These are phyloP conservation scores for Rhineura floridana DNA, from an alignment of 2,113 vertebrate species.

Conservation along the genomic window DNA sequence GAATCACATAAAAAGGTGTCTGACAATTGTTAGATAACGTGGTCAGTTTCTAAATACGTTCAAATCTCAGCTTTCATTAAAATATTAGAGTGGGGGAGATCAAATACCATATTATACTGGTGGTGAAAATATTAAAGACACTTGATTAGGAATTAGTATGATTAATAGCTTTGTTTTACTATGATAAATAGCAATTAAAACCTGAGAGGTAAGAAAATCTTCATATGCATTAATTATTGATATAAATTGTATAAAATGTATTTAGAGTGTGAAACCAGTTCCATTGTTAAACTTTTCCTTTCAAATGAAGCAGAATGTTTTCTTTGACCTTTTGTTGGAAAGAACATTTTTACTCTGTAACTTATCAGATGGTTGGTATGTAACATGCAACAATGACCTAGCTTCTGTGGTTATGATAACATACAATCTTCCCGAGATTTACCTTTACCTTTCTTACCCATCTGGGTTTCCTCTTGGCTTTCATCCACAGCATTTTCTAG, in stretches of 20 bases:
- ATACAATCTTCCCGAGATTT: slow-evolving; percentile 89
- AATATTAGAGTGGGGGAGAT: not conserved
- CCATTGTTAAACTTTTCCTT: not conserved
- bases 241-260: not conserved
- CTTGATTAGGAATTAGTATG: not conserved
- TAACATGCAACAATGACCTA: not conserved
- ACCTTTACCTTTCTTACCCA: slow-evolving; percentile 76
- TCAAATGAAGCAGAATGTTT: not conserved
- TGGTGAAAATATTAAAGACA: slow-evolving; percentile 22
- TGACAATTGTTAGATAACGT: not conserved
- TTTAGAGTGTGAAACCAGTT: not conserved
- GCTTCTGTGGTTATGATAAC: slow-evolving; percentile 74
- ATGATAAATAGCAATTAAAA: slow-evolving; percentile 10
- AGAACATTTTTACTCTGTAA: slow-evolving; percentile 15
- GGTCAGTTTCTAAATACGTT: not conserved
- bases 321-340: slow-evolving; percentile 28
- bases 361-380: not conserved
- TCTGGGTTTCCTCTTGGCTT: slow-evolving; percentile 58
- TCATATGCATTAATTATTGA: accelerated
- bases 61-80: slow-evolving; percentile 2
- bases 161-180: slow-evolving; percentile 1
- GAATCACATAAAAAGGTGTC: slow-evolving; percentile 6
- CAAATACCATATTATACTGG: not conserved
- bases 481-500: slow-evolving; percentile 12
- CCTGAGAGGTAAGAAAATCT: slow-evolving; percentile 35